Evolutionary conservation across 2,888 invertebrate genomes (phyloP).

Genomic region (Epicampocera succincta): DNA sequence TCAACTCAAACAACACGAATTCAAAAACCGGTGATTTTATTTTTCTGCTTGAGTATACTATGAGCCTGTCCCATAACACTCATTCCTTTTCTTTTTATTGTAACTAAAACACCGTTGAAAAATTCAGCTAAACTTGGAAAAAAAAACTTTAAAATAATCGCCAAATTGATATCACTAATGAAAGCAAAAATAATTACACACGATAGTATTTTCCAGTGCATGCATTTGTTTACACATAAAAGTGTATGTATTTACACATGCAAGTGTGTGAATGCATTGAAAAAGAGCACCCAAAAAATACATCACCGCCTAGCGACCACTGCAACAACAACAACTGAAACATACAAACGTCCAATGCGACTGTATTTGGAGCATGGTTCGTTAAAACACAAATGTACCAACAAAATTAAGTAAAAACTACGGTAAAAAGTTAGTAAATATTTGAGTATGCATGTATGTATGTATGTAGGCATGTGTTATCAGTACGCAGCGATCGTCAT

Average conservation of each 20-base stretch:
- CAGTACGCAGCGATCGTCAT: neutral
- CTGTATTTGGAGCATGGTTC: neutral
- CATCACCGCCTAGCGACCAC: slow-evolving; percentile 62
- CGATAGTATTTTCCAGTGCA: no score
- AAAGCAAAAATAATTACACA: slow-evolving; percentile 3
- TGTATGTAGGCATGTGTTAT: neutral
- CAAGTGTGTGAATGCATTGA: slow-evolving; percentile 22
- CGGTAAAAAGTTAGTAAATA: neutral
- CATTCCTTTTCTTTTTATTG: no score
- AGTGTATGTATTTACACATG: no score
- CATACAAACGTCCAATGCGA: neutral
- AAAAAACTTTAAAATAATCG: neutral
- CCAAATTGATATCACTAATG: neutral
- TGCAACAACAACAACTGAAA: slow-evolving; percentile 17
- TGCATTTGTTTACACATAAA: no score
- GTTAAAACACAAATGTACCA: neutral
- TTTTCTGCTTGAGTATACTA: no score
- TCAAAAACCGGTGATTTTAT: no score
- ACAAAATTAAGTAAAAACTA: neutral
- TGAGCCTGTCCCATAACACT: no score
- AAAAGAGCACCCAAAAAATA: slow-evolving; percentile 28
- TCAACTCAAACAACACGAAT: no score
- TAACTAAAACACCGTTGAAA: no score
- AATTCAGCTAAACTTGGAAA: no score
- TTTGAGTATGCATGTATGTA: neutral